Evolutionary conservation across 2,113 vertebrate genomes (phyloP).

Genomic region (Salvelinus sp.): DNA sequence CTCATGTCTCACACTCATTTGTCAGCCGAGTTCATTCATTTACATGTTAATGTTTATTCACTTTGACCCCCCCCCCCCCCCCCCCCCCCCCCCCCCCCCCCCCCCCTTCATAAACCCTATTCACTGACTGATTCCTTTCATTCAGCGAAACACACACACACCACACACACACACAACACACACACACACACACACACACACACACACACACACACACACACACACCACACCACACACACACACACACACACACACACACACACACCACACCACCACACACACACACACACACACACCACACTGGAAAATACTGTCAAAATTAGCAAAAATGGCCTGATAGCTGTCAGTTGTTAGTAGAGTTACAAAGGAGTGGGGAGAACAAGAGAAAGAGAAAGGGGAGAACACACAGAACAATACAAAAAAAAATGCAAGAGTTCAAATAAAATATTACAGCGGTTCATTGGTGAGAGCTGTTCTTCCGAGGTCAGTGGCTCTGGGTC

Average conservation of each 20-base stretch:
- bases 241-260: too few relatives aligned
- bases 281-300: not conserved
- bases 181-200: too few relatives aligned
- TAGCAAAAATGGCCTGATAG: not conserved
- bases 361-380: constrained; percentile 16
- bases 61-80: not conserved
- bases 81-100: too few relatives aligned
- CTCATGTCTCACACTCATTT: not conserved
- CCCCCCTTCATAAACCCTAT: not conserved
- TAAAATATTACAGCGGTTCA: constrained; percentile 68
- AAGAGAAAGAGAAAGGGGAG: not conserved
- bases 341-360: constrained; percentile 33
- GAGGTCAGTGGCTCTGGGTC: constrained; percentile 44
- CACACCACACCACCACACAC: not conserved
- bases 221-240: too few relatives aligned
- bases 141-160: not conserved
- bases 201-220: too few relatives aligned
- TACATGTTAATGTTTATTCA: not conserved
- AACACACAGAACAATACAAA: constrained; percentile 57
- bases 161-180: too few relatives aligned
- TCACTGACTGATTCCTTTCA: not conserved
- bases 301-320: not conserved
- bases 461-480: constrained; percentile 52
- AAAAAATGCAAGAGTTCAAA: constrained; percentile 64
- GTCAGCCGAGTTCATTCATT: not conserved